Conservation (phyloP, 2,888 invertebrate genomes). For the Shargacucullia verbasci region DNA sequence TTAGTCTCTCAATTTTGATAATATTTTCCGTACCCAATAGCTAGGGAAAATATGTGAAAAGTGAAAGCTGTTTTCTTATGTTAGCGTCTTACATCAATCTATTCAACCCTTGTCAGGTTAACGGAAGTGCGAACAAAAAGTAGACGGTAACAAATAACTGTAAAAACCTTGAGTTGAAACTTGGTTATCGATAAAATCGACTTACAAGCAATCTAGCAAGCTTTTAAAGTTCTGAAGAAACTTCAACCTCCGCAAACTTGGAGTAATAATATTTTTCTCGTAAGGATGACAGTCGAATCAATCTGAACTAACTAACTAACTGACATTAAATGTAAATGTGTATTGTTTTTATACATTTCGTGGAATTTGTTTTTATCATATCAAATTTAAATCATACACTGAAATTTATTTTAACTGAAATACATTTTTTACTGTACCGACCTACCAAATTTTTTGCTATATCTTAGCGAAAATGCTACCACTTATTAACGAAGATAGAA, state of each 20-base stretch:
- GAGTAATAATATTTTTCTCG: neutral
- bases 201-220: conserved; percentile 41
- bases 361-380: no score
- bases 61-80: conserved; percentile 5
- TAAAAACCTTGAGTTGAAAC: conserved; percentile 26
- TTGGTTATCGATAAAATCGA: conserved; percentile 38
- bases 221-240: conserved; percentile 11
- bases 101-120: conserved; percentile 36
- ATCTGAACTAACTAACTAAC: no score
- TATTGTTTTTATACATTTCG: no score
- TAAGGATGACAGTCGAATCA: no score
- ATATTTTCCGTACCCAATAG: neutral
- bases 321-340: no score
- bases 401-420: no score
- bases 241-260: conserved; percentile 13
- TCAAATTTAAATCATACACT: no score
- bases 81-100: conserved; percentile 24
- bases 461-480: no score
- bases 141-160: conserved; percentile 47
- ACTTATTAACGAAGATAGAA: no score
- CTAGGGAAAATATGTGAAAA: conserved; percentile 1
- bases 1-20: conserved; percentile 17
- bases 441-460: no score
- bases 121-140: conserved; percentile 36
- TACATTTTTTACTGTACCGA: no score